Percentiles rank a stretch among this genome's conserved stretches.
phyloP scores from a whole-genome alignment of 1,140 invertebrate species.

The Bombus soroeensis region DNA sequence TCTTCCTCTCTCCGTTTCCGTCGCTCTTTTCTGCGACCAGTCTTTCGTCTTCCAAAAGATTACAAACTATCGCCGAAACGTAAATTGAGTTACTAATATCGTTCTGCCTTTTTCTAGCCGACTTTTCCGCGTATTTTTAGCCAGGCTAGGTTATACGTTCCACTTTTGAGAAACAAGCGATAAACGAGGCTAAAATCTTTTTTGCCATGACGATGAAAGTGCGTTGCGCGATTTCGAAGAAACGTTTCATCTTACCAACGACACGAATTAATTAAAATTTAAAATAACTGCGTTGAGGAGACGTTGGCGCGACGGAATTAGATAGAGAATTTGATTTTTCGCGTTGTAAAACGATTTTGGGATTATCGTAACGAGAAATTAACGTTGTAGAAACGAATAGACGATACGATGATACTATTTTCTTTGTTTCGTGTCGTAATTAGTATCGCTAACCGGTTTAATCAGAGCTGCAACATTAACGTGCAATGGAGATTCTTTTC shows the following conservation, averaged over 20 bases:
- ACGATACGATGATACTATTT: not conserved
- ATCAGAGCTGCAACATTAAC: no score
- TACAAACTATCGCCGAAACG: constrained; percentile 45
- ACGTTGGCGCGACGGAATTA: no score
- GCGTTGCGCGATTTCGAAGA: no score
- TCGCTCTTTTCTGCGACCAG: not conserved
- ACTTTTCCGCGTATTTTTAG: constrained; percentile 12
- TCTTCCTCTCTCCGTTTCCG: constrained; percentile 11
- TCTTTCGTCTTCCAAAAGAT: constrained; percentile 36
- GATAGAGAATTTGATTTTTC: no score
- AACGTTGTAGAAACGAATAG: no score
- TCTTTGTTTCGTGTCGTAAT: not conserved
- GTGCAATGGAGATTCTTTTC: fast-evolving
- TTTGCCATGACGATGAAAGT: no score
- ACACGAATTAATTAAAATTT: no score
- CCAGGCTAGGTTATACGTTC: not conserved
- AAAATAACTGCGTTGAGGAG: no score
- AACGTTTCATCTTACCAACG: no score
- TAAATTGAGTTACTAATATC: constrained; percentile 35
- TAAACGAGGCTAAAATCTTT: not conserved
- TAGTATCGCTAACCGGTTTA: no score
- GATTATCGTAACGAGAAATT: no score
- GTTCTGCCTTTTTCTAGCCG: not conserved
- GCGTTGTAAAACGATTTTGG: no score
- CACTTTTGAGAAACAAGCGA: not conserved